Conservation (phyloP, 2,888 invertebrate genomes). For the Blomia tropicalis region DNA sequence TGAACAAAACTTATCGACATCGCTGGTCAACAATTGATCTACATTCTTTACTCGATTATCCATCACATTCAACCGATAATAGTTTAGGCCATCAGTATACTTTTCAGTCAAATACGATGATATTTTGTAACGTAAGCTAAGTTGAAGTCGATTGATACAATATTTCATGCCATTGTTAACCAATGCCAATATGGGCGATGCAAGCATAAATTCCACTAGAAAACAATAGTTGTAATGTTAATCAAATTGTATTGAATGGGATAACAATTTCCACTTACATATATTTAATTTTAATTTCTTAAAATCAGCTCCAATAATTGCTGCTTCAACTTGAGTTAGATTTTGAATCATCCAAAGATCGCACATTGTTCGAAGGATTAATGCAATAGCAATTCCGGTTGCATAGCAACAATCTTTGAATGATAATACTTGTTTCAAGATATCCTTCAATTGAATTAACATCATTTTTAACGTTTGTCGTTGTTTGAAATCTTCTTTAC, state of each 20-base stretch:
- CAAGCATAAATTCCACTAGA: slow-evolving; percentile 24
- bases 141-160: slow-evolving; percentile 23
- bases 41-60: slow-evolving; percentile 89
- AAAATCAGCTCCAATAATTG: slow-evolving; percentile 29
- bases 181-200: slow-evolving; percentile 27
- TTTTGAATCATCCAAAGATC: slow-evolving; percentile 95
- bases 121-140: slow-evolving; percentile 23
- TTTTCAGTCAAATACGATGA: slow-evolving; percentile 53
- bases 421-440: slow-evolving; percentile 19
- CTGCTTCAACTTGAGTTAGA: slow-evolving; percentile 79
- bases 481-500: too few relatives aligned
- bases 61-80: slow-evolving; percentile 87
- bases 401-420: slow-evolving; percentile 32
- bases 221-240: background rate
- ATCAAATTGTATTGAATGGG: background rate
- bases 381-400: slow-evolving; percentile 48
- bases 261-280: too few relatives aligned
- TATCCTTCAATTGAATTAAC: background rate
- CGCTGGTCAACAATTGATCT: slow-evolving; percentile 84
- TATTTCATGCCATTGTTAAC: slow-evolving; percentile 27
- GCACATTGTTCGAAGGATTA: slow-evolving; percentile 75
- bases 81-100: slow-evolving; percentile 73
- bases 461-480: background rate
- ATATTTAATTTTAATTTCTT: slow-evolving; percentile 19
- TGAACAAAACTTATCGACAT: slow-evolving; percentile 93